Evolutionary conservation across 1,140 invertebrate species (phyloP).

Genomic region (Physella acuta): DNA sequence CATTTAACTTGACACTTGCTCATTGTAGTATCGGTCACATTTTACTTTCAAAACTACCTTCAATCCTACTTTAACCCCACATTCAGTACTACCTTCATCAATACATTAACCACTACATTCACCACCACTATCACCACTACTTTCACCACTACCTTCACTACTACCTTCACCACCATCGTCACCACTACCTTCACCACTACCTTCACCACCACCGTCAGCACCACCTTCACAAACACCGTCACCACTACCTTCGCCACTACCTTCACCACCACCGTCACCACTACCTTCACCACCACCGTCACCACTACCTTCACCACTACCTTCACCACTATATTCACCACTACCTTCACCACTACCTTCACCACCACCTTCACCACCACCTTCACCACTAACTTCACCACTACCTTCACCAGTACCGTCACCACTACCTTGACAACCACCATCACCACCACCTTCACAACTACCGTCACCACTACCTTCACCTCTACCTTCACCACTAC

Average conservation of each 20-base stretch:
- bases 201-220: neutral
- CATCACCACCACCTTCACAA: no score
- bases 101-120: neutral
- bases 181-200: neutral
- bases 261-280: constrained; percentile 1
- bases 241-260: neutral
- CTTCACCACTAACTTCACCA: no score
- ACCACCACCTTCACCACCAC: no score
- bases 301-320: constrained; percentile 1
- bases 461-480: no score
- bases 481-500: no score
- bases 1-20: no score
- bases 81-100: no score
- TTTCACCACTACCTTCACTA: neutral
- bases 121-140: neutral
- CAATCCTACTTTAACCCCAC: no score
- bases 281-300: neutral
- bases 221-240: neutral
- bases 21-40: no score
- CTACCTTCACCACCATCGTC: neutral
- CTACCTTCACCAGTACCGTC: no score
- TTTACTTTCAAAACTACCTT: no score
- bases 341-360: neutral
- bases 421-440: no score
- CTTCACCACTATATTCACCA: neutral